Percentiles rank a stretch among this genome's conserved stretches.
Evolutionary conservation across 2,888 invertebrate genomes (phyloP).

Genomic region (Machimus atricapillus): DNA sequence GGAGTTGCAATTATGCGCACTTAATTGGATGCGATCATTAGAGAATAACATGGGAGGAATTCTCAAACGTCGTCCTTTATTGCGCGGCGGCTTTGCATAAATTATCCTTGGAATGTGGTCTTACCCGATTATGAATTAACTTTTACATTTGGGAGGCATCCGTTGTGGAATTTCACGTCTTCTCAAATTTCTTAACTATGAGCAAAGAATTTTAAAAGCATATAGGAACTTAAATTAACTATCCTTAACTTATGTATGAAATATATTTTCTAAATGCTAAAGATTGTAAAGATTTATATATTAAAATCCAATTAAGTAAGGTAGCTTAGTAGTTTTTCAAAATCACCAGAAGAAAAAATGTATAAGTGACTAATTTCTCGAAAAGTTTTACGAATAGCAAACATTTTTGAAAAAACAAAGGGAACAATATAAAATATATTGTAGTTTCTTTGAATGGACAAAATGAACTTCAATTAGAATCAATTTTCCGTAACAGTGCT

Average conservation of each 20-base stretch:
- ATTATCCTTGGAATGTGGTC: neutral
- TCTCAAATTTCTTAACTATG: neutral
- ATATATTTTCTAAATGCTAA: too few relatives aligned
- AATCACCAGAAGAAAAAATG: too few relatives aligned
- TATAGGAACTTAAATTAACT: too few relatives aligned
- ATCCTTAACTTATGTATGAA: too few relatives aligned
- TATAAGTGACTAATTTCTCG: too few relatives aligned
- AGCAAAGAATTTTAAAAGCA: neutral
- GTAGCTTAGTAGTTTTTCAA: too few relatives aligned
- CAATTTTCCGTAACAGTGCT: neutral
- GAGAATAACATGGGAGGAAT: neutral
- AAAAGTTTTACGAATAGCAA: too few relatives aligned
- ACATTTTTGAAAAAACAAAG: too few relatives aligned
- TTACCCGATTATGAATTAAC: neutral
- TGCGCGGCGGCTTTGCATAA: neutral
- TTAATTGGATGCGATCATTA: neutral
- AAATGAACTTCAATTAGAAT: neutral
- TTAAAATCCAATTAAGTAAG: too few relatives aligned
- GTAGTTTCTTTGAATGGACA: too few relatives aligned
- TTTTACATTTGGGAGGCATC: neutral
- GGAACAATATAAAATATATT: too few relatives aligned
- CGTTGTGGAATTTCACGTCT: neutral
- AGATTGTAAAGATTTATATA: too few relatives aligned
- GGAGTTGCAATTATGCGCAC: neutral
- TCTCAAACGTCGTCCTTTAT: neutral